These are phyloP conservation scores for Hiodon tergisus DNA, from an alignment of 2,113 vertebrate species.

Conservation along the genomic window DNA sequence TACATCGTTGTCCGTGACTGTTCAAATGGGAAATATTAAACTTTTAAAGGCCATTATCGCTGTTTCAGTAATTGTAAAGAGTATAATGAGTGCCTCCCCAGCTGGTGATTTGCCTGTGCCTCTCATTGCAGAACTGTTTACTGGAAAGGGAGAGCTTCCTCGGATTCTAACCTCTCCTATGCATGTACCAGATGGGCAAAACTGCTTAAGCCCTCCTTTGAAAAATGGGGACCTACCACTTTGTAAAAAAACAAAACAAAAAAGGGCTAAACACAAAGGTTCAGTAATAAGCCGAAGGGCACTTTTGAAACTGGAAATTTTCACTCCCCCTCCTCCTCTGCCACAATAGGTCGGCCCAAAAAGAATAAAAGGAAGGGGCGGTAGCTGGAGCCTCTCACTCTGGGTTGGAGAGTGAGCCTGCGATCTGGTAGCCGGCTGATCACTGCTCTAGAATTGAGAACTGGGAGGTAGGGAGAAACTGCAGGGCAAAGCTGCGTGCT, in stretches of 20 bases:
- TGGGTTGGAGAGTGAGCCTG: conserved; percentile 2
- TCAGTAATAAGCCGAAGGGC: conserved; percentile 4
- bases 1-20: too few species aligned
- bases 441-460: conserved; percentile 9
- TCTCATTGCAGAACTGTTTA: too few species aligned
- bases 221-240: conserved; percentile 18
- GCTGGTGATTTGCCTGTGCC: too few species aligned
- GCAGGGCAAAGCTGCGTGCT: not conserved
- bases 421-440: conserved; percentile 36
- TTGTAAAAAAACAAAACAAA: not conserved
- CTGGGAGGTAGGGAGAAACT: not conserved
- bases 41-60: too few species aligned
- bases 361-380: conserved; percentile 22
- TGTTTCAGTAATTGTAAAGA: too few species aligned
- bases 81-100: too few species aligned
- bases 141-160: too few species aligned
- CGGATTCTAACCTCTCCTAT: too few species aligned
- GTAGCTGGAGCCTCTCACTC: conserved; percentile 31
- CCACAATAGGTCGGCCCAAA: conserved; percentile 39
- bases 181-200: too few species aligned
- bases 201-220: not conserved
- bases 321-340: conserved; percentile 20
- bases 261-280: conserved; percentile 17
- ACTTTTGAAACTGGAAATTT: conserved; percentile 41
- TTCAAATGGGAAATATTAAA: too few species aligned